Evolutionary conservation across 2,888 invertebrate species (phyloP), one percentile per base, ranked within the genome.

Genomic region (Tenthredo amoena): DNA sequence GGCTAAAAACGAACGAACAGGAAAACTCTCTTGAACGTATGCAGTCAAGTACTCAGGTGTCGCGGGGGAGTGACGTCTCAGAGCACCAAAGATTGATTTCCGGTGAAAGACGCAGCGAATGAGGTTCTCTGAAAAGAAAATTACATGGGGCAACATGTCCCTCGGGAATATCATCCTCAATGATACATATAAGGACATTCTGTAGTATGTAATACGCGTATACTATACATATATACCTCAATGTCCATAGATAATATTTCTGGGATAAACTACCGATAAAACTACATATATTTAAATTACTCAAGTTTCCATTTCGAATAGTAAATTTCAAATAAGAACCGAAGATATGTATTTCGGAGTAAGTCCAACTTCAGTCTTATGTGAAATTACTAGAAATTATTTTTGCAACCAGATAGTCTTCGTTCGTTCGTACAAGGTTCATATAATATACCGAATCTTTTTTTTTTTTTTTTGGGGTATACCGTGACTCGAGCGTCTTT

Each of bases 21-120:
- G 58, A 81, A 81, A 62, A 81, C 21, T 81, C 62, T 62, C 62
- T 81, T 58, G 58, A 62, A 81, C 58, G 58, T 50, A 62, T 81
- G 58, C 62, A 58, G 81, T 81, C 81, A 81, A 81, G 34, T 50
- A 77, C 50, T 50, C 31, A 50, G 50, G 55, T 58, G 81, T 62
- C 58, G 40, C 10, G 43, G 40, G 43, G 58, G 79, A 79, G 58
- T 58, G 55, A 79, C 58, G 79, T 58, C 79, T 79, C 40, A 15
- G 79, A 37, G 58, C n/a, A 79, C 37, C n/a, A 37, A 58, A 79
- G 79, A 79, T 79, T 58, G 55, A 37, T 81, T 81, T 81, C 31
- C 40, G 15, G 62, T 21, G 62, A 62, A 81, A 26, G 21, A 40
- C 40, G 31, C 37, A 40, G 81, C n/a, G 58, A 81, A 81, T 40